Conservation (phyloP, 2,113 vertebrate species). For the Cisticola juncidis region DNA sequence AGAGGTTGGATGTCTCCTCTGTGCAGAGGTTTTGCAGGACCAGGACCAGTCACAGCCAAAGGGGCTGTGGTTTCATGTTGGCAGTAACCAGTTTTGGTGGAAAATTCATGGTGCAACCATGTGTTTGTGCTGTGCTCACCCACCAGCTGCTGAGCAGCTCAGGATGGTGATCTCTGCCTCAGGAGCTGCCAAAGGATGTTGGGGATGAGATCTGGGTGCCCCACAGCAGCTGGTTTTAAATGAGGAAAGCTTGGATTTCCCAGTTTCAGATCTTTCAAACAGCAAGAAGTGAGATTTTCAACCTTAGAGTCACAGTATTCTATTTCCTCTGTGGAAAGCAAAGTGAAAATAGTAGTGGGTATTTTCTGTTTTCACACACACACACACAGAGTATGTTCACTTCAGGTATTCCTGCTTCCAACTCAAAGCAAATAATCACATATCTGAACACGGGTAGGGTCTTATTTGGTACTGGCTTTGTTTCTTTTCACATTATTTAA, state of each 20-base stretch:
- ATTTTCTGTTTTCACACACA: not conserved
- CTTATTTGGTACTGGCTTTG: not conserved
- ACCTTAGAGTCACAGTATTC: not conserved
- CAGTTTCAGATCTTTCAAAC: not conserved
- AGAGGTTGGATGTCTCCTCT: too few species aligned
- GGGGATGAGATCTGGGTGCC: not conserved
- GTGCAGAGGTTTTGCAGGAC: not conserved
- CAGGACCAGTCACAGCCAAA: not conserved
- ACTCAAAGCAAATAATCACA: not conserved
- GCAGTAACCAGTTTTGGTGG: not conserved
- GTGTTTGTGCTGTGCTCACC: not conserved
- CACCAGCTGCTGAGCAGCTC: not conserved
- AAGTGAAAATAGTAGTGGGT: not conserved
- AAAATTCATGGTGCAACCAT: fast-evolving
- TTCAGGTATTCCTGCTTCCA: not conserved
- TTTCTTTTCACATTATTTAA: not conserved
- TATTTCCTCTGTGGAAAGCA: not conserved
- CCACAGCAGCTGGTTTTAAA: not conserved
- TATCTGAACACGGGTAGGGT: not conserved
- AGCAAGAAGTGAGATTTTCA: not conserved
- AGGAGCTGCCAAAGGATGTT: not conserved
- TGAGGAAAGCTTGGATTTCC: not conserved
- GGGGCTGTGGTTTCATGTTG: not conserved
- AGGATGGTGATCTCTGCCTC: not conserved
- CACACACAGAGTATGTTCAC: not conserved